Evolutionary conservation across 2,888 invertebrate species (phyloP).

Genomic region (Timema podura): DNA sequence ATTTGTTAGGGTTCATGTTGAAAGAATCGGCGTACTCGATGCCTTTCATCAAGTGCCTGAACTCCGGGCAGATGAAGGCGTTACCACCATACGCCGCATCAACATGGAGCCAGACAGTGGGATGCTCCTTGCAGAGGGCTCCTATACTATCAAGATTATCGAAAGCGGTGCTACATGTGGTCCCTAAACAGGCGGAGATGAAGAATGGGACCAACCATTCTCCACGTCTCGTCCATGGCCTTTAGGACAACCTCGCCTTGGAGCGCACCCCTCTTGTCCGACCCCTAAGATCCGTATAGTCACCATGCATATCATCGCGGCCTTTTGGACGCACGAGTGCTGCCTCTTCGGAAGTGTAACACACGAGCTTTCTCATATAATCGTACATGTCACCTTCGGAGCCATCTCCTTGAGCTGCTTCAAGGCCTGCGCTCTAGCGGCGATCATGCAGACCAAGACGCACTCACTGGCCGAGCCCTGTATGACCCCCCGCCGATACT

Average conservation of each 20-base stretch:
- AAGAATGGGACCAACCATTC: slow-evolving; percentile 78
- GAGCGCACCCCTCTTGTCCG: slow-evolving; percentile 63
- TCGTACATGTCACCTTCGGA: slow-evolving; percentile 58
- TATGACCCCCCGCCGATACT: slow-evolving; percentile 71
- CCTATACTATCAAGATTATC: slow-evolving; percentile 77
- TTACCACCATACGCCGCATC: slow-evolving; percentile 86
- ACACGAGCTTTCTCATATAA: slow-evolving; percentile 71
- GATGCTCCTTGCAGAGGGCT: slow-evolving; percentile 59
- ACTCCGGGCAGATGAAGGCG: slow-evolving; percentile 80
- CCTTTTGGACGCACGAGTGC: slow-evolving; percentile 74
- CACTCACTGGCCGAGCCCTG: slow-evolving; percentile 83
- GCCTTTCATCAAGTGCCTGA: slow-evolving; percentile 60
- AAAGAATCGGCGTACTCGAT: slow-evolving; percentile 78
- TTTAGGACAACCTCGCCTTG: slow-evolving; percentile 56
- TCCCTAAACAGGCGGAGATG: slow-evolving; percentile 76
- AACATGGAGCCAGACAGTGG: slow-evolving; percentile 76
- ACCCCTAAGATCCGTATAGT: slow-evolving; percentile 66
- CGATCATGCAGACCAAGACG: slow-evolving; percentile 70
- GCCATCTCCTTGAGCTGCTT: slow-evolving; percentile 55
- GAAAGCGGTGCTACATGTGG: slow-evolving; percentile 79
- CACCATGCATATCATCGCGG: slow-evolving; percentile 71
- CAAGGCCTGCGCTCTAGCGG: slow-evolving; percentile 70
- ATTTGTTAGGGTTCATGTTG: slow-evolving; percentile 86
- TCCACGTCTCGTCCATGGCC: slow-evolving; percentile 68
- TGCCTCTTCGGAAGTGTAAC: slow-evolving; percentile 69